These are phyloP conservation scores for Meganola albula DNA, from an alignment of 2,888 invertebrate species.

Conservation along the genomic window DNA sequence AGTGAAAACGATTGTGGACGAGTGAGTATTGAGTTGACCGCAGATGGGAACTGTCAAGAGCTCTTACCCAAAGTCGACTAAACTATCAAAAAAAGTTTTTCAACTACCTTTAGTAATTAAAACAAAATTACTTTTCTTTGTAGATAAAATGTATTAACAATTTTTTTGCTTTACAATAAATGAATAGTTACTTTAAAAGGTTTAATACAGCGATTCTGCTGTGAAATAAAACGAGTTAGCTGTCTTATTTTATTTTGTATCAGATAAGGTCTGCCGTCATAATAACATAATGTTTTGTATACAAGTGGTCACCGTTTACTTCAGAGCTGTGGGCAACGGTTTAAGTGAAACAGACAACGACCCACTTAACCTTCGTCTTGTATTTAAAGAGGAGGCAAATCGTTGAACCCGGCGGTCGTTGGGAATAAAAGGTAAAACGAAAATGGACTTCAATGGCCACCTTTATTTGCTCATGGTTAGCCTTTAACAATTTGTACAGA, in stretches of 20 bases:
- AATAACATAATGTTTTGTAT: conserved; percentile 52
- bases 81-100: no score
- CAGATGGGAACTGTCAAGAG: conserved; percentile 47
- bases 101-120: no score
- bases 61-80: conserved; percentile 47
- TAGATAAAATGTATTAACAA: no score
- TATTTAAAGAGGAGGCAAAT: conserved; percentile 59
- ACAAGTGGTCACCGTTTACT: conserved; percentile 49
- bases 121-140: no score
- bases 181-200: no score
- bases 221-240: no score
- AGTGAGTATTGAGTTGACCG: conserved; percentile 63
- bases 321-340: conserved; percentile 47
- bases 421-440: conserved; percentile 28
- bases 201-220: no score
- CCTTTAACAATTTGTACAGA: no score
- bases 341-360: conserved; percentile 68
- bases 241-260: conserved; percentile 40
- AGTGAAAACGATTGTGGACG: conserved; percentile 59
- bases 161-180: no score
- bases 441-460: conserved; percentile 25
- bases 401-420: conserved; percentile 44
- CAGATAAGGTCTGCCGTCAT: conserved; percentile 42
- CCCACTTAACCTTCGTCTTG: conserved; percentile 68
- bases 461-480: conserved; percentile 17